A percentile compares a stretch with the other conserved stretches of the same genome.
phyloP scores from a whole-genome alignment of 2,113 vertebrate species.

The Eulemur rufifrons region DNA sequence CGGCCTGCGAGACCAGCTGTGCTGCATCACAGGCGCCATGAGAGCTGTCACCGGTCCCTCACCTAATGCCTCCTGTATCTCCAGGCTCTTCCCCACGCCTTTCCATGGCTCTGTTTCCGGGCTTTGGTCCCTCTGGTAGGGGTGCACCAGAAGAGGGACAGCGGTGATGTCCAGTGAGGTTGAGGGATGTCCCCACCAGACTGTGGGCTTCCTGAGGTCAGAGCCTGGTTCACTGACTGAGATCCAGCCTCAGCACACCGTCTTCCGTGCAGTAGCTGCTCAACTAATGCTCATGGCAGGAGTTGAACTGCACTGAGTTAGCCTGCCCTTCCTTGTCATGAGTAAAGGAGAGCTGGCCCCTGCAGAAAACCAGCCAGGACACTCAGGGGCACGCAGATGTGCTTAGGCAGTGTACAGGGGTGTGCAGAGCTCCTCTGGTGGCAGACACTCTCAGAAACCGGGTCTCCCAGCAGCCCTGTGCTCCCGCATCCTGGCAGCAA shows the following conservation, averaged over 20 bases:
- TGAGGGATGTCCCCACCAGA: too few species aligned
- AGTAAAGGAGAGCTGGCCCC: not conserved
- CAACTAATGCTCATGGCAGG: not conserved
- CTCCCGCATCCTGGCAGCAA: too few species aligned
- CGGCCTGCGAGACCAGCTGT: not conserved
- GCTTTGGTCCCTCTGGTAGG: too few species aligned
- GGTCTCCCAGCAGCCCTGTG: too few species aligned
- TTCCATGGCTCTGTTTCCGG: not conserved
- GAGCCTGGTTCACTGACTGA: not conserved
- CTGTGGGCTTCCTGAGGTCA: not conserved
- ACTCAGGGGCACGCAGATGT: accelerated
- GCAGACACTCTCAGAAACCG: not conserved
- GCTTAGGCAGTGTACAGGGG: not conserved
- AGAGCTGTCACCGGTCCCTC: not conserved
- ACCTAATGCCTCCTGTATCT: not conserved
- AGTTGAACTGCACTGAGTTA: not conserved
- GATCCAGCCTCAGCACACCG: not conserved
- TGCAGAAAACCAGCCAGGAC: not conserved
- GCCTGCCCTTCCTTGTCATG: not conserved
- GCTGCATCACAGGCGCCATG: not conserved
- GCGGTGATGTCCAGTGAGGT: not conserved
- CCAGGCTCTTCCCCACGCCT: not conserved
- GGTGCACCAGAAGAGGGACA: not conserved
- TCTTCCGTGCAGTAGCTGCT: not conserved
- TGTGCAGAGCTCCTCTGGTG: accelerated